Base-by-base conservation (phyloP, 2,113 vertebrate species). In the Bambusicola thoracicus region DNA sequence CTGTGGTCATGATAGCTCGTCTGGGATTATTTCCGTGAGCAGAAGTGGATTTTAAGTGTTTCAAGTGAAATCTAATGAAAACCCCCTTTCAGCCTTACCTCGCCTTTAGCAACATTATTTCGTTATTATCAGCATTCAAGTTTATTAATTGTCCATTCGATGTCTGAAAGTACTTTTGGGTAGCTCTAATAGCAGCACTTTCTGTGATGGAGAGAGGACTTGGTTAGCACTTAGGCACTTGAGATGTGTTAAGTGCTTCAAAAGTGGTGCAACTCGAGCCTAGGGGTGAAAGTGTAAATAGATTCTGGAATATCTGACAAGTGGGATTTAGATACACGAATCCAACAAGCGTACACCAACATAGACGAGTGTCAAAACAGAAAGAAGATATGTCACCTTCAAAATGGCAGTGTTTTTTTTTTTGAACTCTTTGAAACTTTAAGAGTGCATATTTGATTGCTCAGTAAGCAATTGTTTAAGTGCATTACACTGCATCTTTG, bases 211-310 rank as follows among this genome's bases (percentile, higher is more conserved):
- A 96, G 92, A 68, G 87, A 94, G 85, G 68, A 79, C 76, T 96
- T 91, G 92, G 49, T 70, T 94, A 96, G 93, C 92, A 96, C 97
- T 95, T 90, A 96, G 89, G 93, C 87, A 96, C 90, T 96, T 97
- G 89, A 97, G 95, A 97, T 38, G 92, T 95, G 96, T 93, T 96
- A 97, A 97, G 91, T 96, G 96, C 77, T 94, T 97, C 93, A 81
- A 95, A 94, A 97, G 80, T 83, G 88, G 88, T 89, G 86, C 83
- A 96, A 94, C 96, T 87, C 56, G 85, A 96, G 94, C 94, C 68
- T 72, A 13, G 84, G 91, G 92, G 85, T 96, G 61, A 94, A 96
- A 96, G 85, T 75, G 38, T 81, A 92, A 91, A 87, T 44, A 88
- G 93, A 89, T 94, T 90, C 76, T 55, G 85, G 72, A 93, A 67